phyloP scores from a whole-genome alignment of 2,113 vertebrate genomes.

The Chaetorhynchus papuensis region DNA sequence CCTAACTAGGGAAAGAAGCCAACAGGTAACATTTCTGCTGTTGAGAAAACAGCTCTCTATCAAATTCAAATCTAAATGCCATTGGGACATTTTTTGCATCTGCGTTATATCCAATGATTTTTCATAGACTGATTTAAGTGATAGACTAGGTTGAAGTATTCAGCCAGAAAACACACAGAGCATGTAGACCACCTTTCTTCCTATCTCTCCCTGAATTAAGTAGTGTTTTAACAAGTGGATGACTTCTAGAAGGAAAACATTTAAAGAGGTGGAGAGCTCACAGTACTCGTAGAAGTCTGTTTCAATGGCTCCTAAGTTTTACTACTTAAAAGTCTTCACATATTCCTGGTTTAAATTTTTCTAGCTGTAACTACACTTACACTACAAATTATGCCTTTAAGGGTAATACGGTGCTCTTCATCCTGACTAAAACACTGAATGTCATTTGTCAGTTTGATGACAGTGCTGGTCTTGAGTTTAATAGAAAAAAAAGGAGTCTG shows the following conservation, averaged over 20 bases:
- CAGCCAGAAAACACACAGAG: not conserved
- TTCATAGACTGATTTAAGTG: not conserved
- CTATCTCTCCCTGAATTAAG: not conserved
- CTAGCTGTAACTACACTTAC: not conserved
- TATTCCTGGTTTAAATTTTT: not conserved
- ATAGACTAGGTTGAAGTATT: not conserved
- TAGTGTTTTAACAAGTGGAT: not conserved
- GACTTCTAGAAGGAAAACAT: not conserved
- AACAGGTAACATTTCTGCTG: not conserved
- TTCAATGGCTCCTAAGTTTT: not conserved
- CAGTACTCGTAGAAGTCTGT: not conserved
- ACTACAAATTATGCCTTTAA: not conserved
- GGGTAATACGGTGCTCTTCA: not conserved
- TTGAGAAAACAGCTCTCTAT: not conserved
- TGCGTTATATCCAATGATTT: not conserved
- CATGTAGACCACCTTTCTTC: not conserved
- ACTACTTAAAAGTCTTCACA: not conserved
- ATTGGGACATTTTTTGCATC: not conserved
- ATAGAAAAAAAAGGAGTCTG: not conserved
- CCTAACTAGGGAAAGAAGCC: not conserved
- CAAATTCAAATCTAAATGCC: not conserved
- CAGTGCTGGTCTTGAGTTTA: not conserved
- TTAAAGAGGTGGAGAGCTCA: not conserved
- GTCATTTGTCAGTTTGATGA: not conserved
- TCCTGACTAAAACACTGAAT: not conserved